Base-by-base conservation (phyloP, 2,113 vertebrate genomes). In the Cyrtonyx montezumae region DNA sequence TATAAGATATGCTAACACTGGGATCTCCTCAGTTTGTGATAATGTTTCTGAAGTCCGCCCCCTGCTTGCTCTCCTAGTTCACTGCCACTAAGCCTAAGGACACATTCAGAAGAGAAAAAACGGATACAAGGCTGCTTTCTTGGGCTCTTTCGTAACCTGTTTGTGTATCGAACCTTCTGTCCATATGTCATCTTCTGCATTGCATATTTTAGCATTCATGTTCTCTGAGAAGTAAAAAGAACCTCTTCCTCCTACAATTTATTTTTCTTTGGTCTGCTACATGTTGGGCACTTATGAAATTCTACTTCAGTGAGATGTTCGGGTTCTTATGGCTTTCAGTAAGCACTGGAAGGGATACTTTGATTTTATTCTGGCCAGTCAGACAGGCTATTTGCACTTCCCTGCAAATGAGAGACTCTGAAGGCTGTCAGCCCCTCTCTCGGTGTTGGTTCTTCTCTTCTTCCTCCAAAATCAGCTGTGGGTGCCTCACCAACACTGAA, bases 191-290 rank as follows among this genome's bases (percentile, higher is more conserved):
- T 56, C 46, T 77, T 66, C n/a, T 45, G 21, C 55, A 28, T 67
- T 37, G 12, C 16, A 4, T 17, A 90, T 42, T 14, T 19, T 43
- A 74, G 37, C 59, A 74, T 43, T 46, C 25, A 9, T 74, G 89
- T 88, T 16, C 34, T 62, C 48, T 58, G n/a, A 43, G 76, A 67
- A 69, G 40, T 40, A 63, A 43, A 68, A 6, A 3, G 51, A 53
- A 25, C 2, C 17, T 55, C 11, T 68, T 75, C 25, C 82, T 51
- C 36, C 48, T 48, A 65, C 51, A 34, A 61, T 94, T 79, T 25
- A 32, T 86, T 80, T 94, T 69, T 78, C 23, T 46, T 88, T 65
- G 56, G 40, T 78, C 73, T 84, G 25, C 74, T 90, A 68, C 66
- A 43, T 3, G 5, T 23, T 68, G 48, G 26, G 28, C 25, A 22